Conservation (phyloP, 2,113 vertebrate genomes). For the Procavia capensis region DNA sequence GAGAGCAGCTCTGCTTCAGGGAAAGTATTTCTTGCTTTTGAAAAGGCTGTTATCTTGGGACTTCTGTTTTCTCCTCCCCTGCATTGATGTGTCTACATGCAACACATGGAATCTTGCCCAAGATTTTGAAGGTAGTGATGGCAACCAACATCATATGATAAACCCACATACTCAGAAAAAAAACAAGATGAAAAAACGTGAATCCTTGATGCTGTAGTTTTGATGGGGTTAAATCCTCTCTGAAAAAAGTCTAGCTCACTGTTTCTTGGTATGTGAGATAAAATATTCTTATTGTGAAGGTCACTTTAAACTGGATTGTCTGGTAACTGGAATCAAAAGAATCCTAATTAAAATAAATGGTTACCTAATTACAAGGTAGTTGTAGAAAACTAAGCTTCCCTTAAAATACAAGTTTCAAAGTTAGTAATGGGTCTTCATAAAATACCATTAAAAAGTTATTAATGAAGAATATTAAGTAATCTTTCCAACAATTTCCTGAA, state of each 20-base stretch:
- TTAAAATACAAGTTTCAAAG: background rate
- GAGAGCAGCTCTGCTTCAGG: background rate
- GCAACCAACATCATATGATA: background rate
- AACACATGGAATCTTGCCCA: background rate
- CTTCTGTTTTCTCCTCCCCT: background rate
- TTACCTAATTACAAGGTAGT: background rate
- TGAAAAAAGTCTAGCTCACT: background rate
- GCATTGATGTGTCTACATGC: background rate
- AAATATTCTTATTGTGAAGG: background rate
- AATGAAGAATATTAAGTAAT: background rate
- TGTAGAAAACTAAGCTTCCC: background rate
- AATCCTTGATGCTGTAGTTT: background rate
- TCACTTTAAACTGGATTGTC: background rate
- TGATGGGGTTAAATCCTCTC: background rate
- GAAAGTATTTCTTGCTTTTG: background rate
- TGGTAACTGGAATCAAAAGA: background rate
- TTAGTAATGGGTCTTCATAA: background rate
- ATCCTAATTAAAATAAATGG: constrained; percentile 11
- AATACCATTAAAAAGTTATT: background rate
- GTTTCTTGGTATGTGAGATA: background rate
- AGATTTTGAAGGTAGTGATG: background rate
- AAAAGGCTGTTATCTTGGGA: background rate
- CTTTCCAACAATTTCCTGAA: background rate
- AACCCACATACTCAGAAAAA: background rate
- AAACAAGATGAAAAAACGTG: background rate